These are phyloP conservation scores for Stenopsyche tienmushanensis DNA, from an alignment of 1,140 invertebrate species.

Conservation along the genomic window DNA sequence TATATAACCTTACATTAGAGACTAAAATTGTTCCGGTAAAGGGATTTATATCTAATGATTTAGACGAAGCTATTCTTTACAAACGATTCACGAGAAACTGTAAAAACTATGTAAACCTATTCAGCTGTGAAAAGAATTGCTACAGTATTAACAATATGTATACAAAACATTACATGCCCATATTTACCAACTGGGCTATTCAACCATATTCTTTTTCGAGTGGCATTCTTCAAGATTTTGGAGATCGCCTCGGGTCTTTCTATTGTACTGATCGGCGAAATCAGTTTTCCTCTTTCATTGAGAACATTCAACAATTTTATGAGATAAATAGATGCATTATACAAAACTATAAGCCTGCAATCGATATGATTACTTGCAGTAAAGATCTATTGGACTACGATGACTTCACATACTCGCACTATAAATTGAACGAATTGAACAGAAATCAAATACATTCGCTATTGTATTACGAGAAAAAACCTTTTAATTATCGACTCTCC, in stretches of 20 bases:
- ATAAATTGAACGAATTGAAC: conserved; percentile 30
- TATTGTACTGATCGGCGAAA: conserved; percentile 27
- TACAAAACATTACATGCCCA: conserved; percentile 39
- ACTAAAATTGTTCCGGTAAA: conserved; percentile 39
- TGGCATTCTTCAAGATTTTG: conserved; percentile 29
- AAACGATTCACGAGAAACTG: conserved; percentile 34
- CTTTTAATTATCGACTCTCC: conserved; percentile 33
- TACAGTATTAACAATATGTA: conserved; percentile 1
- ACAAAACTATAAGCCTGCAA: conserved; percentile 31
- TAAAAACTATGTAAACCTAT: conserved; percentile 33
- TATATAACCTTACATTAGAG: conserved; percentile 42
- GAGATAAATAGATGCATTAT: conserved; percentile 31
- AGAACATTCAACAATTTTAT: conserved; percentile 35
- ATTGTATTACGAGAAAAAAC: conserved; percentile 32
- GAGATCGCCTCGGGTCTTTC: conserved; percentile 27
- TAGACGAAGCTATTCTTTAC: conserved; percentile 22
- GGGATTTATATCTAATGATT: conserved; percentile 33
- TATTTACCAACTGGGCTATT: conserved; percentile 37
- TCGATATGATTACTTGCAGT: conserved; percentile 34
- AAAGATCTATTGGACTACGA: conserved; percentile 41
- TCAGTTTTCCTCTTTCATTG: conserved; percentile 32
- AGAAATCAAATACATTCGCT: conserved; percentile 37
- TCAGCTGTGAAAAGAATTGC: conserved; percentile 14
- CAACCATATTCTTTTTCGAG: conserved; percentile 32
- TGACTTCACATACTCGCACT: conserved; percentile 38